These are phyloP conservation scores for Phodopus roborovskii DNA, from an alignment of 2,113 vertebrate species.

Conservation along the genomic window DNA sequence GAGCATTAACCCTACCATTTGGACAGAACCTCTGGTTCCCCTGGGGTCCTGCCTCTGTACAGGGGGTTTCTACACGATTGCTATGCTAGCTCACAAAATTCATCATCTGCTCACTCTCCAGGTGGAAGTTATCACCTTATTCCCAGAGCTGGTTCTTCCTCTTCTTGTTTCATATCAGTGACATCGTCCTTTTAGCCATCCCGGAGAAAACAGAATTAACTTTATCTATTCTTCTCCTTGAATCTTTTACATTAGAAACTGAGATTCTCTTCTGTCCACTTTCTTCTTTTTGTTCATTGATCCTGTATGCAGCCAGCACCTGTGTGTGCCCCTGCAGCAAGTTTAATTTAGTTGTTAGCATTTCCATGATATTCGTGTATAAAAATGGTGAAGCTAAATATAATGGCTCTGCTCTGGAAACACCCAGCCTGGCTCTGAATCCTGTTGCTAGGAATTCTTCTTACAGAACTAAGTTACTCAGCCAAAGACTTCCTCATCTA, in stretches of 20 bases:
- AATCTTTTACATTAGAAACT: background rate
- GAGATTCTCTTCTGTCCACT: background rate
- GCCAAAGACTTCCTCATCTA: background rate
- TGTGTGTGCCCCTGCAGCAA: background rate
- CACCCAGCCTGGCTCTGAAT: background rate
- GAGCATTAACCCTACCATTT: too few species aligned
- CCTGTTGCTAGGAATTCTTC: background rate
- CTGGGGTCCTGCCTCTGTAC: background rate
- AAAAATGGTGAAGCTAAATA: background rate
- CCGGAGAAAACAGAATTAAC: background rate
- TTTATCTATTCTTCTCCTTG: background rate
- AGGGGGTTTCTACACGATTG: background rate
- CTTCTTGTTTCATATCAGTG: background rate
- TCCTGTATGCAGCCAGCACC: background rate
- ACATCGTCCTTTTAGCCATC: background rate
- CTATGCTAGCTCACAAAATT: background rate
- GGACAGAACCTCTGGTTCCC: background rate
- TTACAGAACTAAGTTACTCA: background rate
- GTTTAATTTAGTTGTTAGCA: background rate
- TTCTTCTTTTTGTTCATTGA: background rate
- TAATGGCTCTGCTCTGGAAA: background rate
- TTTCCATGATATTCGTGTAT: background rate
- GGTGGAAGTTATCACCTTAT: background rate
- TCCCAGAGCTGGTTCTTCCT: constrained; percentile 6
- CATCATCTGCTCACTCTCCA: background rate